Evolutionary conservation across 2,888 invertebrate genomes (phyloP).

Genomic region (Ecdyonurus torrentis): DNA sequence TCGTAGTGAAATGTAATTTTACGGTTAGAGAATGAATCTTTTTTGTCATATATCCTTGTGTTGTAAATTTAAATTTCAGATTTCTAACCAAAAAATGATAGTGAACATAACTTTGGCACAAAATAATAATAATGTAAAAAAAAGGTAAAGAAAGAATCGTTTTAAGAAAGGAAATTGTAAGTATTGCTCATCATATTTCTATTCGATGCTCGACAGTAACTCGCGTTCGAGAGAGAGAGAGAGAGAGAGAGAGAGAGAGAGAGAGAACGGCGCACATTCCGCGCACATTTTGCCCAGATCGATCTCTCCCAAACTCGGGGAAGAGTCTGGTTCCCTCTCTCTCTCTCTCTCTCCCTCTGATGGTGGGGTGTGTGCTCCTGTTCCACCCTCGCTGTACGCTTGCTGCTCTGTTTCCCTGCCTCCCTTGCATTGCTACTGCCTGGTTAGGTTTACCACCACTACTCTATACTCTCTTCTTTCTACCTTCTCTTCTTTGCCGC

Average conservation of each 20-base stretch:
- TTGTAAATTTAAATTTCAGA: too few relatives aligned
- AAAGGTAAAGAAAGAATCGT: too few relatives aligned
- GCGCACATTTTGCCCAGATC: neutral
- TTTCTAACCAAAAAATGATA: too few relatives aligned
- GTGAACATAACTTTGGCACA: too few relatives aligned
- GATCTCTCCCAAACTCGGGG: neutral
- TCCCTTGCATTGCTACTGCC: neutral
- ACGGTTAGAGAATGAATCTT: too few relatives aligned
- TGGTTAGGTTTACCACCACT: neutral
- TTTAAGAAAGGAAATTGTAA: too few relatives aligned
- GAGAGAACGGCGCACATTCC: neutral
- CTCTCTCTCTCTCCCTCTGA: neutral
- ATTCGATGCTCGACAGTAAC: too few relatives aligned
- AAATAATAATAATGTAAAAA: too few relatives aligned
- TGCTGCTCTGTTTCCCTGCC: neutral
- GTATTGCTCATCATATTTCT: too few relatives aligned
- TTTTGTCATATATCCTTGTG: too few relatives aligned
- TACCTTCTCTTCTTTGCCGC: neutral
- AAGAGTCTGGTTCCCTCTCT: neutral
- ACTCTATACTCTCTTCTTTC: neutral
- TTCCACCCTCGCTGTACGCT: neutral
- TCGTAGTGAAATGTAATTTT: too few relatives aligned
- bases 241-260: neutral
- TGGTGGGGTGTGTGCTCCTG: neutral
- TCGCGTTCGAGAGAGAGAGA: too few relatives aligned